Percentiles rank a stretch among this genome's conserved stretches.
These are phyloP conservation scores for Plebejus argus DNA, from an alignment of 2,888 invertebrate genomes.

Conservation along the genomic window DNA sequence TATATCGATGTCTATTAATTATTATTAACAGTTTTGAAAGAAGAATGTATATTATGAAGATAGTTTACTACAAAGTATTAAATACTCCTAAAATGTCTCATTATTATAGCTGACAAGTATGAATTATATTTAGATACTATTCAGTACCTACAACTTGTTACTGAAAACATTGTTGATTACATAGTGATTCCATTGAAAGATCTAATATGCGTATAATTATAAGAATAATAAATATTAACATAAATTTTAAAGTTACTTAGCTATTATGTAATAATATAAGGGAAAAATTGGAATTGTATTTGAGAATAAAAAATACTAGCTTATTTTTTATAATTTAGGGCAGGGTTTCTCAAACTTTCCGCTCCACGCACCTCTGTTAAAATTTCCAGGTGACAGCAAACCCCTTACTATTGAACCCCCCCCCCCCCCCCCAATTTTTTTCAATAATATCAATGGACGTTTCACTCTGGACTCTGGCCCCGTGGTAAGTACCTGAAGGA, in stretches of 20 bases:
- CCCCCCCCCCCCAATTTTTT: too few species aligned
- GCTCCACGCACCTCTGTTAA: too few species aligned
- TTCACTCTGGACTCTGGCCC: too few species aligned
- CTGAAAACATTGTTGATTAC: neutral
- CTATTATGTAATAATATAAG: neutral
- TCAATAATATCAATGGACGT: too few species aligned
- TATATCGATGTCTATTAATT: neutral
- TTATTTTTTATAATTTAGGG: neutral
- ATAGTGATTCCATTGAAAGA: neutral
- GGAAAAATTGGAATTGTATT: neutral
- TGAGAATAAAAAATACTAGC: neutral
- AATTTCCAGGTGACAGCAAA: too few species aligned
- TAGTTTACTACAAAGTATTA: neutral
- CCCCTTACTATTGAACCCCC: too few species aligned
- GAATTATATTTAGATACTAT: neutral
- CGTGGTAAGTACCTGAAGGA: too few species aligned
- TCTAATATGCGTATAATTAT: neutral
- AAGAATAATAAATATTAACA: neutral
- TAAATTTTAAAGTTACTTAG: neutral
- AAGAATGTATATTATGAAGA: neutral
- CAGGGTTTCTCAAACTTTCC: too few species aligned
- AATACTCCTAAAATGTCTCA: neutral
- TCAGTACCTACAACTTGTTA: neutral
- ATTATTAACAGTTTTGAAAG: too few species aligned
- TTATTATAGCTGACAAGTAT: too few species aligned